These are phyloP conservation scores for Oxyruncus cristatus DNA, from an alignment of 2,113 vertebrate genomes.

Conservation along the genomic window DNA sequence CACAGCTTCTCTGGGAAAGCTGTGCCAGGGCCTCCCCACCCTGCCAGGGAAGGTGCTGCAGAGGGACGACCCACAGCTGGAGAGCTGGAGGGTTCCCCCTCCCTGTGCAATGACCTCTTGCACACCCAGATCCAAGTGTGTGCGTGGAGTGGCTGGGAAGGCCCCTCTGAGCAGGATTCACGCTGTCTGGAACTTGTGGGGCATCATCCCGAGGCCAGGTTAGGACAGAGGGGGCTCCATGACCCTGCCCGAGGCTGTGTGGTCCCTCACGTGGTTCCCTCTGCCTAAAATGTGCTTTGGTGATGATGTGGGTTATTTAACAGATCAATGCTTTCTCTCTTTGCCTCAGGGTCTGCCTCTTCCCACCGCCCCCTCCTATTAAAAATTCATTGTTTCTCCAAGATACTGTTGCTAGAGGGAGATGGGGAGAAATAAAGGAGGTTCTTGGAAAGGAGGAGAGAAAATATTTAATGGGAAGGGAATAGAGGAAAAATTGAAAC, in stretches of 20 bases:
- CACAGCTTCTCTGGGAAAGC: background rate
- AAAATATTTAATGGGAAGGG: background rate
- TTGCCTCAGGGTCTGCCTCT: constrained; percentile 19
- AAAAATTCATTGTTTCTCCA: constrained; percentile 50
- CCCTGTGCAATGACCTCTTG: fast-evolving
- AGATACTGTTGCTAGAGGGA: constrained; percentile 36
- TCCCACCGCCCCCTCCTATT: background rate
- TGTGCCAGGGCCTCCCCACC: background rate
- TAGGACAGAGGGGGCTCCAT: fast-evolving
- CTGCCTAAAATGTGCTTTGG: background rate
- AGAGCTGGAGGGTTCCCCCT: background rate
- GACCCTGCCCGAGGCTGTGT: background rate
- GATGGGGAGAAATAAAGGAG: background rate
- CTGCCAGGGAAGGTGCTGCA: background rate
- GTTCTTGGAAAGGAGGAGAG: background rate
- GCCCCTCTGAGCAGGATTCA: background rate
- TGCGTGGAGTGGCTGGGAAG: fast-evolving
- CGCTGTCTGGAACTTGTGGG: background rate
- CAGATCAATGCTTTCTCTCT: background rate
- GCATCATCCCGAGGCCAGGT: fast-evolving
- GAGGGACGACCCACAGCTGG: fast-evolving
- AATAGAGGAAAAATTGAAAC: background rate
- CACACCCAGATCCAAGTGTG: background rate
- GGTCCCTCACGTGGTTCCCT: background rate
- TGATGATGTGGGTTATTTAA: background rate